Base-by-base conservation (phyloP, 2,888 invertebrate species). In the Agonopterix arenella region DNA sequence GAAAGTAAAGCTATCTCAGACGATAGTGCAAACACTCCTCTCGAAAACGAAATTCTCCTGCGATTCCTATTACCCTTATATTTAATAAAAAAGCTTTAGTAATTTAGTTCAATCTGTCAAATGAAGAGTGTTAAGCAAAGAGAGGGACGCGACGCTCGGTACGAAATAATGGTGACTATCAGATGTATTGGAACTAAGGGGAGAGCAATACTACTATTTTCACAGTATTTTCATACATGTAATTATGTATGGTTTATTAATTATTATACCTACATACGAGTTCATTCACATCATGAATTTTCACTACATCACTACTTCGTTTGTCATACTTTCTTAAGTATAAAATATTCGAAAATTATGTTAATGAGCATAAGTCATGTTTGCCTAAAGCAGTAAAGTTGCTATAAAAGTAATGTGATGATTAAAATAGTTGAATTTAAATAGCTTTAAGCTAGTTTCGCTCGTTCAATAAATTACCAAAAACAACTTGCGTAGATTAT, bases 111-210 rank as follows among this genome's bases (percentile, higher is more conserved):
- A 48, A 89, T 86, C 85, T 89, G 88, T 89, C 88, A 88, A 85
- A 85, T 82, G 84, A 81, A 86, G 82, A 89, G 88, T 86, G 86
- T 77, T 89, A 63, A 72, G 85, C 79, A 89, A 89, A 89, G 85
- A 88, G 76, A 85, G 85, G 86, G 78, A 36, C 36, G 38, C 44
- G n/a, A n/a, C n/a, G 40, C 44, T n/a, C 41, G 79, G 70, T 61
- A 53, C 68, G 73, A 79, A 28, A 82, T 81, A 78, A 76, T 76
- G 76, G 70, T 63, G 72, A 73, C 58, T 75, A 78, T 79, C 72
- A 72, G 70, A 75, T 76, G 74, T 66, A 28, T 68, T 68, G 42
- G 40, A 9, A 40, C 40, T 40, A n/a, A 40, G 2, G 40, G n/a
- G 40, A 18, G 18, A 18, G 18, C 18, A 4, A 4, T 18, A 40